Percentiles rank a stretch among this genome's conserved stretches.
Conservation (phyloP, 1,140 invertebrate species). For the Homalodisca vitripennis region DNA sequence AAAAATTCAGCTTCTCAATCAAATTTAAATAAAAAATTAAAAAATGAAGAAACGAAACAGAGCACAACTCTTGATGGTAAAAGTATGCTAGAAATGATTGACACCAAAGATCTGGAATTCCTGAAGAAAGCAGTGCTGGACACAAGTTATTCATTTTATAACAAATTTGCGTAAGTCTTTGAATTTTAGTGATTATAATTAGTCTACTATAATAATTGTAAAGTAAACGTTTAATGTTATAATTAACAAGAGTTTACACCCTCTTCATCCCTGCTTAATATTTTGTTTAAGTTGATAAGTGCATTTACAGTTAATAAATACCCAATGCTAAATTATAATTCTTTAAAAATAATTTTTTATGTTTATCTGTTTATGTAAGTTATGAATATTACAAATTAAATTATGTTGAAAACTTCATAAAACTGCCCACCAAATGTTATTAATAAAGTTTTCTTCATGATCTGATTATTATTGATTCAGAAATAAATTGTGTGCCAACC, state of each 20-base stretch:
- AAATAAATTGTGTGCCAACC: no score
- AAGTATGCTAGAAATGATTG: conserved; percentile 62
- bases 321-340: not conserved
- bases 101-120: conserved; percentile 63
- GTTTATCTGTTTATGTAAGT: no score
- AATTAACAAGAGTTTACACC: not conserved
- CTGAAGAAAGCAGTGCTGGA: conserved; percentile 55
- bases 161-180: conserved; percentile 43
- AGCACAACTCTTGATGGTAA: conserved; percentile 56
- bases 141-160: conserved; percentile 51
- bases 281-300: not conserved
- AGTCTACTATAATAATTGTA: not conserved
- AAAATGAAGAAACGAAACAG: conserved; percentile 43
- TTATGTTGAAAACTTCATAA: no score
- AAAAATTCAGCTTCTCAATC: conserved; percentile 44
- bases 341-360: not conserved
- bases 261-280: not conserved
- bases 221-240: not conserved
- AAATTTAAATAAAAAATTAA: conserved; percentile 46
- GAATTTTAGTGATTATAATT: conserved; percentile 8
- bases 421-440: no score
- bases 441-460: no score
- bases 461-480: no score
- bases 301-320: not conserved
- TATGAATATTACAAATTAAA: no score